Evolutionary conservation across 2,797 vertebrate genomes (phyloP).

Genomic region (Neosalanx taihuensis): DNA sequence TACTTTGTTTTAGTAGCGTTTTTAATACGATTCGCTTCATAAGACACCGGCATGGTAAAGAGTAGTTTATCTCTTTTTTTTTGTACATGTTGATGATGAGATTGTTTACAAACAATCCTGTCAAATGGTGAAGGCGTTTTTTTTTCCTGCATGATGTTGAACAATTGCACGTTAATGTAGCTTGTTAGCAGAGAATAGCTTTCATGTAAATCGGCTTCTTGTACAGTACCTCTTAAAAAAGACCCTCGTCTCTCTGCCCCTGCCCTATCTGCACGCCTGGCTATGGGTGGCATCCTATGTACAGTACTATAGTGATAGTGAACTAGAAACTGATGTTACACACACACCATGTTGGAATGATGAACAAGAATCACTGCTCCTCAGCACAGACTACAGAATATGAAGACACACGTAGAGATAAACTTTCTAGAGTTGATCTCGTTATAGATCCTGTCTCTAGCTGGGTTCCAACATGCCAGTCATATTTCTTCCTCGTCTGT

Average conservation of each 20-base stretch:
- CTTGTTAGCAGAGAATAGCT: conserved; percentile 65
- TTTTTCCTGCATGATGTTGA: conserved; percentile 68
- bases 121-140: conserved; percentile 46
- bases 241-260: conserved; percentile 30
- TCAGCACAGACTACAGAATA: conserved; percentile 9
- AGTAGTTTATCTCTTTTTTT: conserved; percentile 37
- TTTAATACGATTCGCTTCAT: conserved; percentile 52
- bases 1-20: conserved; percentile 58
- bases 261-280: conserved; percentile 31
- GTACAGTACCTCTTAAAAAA: conserved; percentile 15
- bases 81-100: conserved; percentile 22
- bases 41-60: conserved; percentile 44
- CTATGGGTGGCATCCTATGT: conserved; percentile 18
- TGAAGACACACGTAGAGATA: background rate
- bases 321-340: background rate
- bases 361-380: conserved; percentile 17
- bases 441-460: too few relatives aligned
- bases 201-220: conserved; percentile 60
- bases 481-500: background rate
- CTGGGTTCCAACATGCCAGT: too few relatives aligned
- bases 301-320: conserved; percentile 3
- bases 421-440: background rate
- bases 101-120: conserved; percentile 37
- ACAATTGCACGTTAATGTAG: conserved; percentile 68
- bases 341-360: background rate